Base-by-base conservation (phyloP, 2,113 vertebrate genomes). In the Mandrillus leucophaeus region DNA sequence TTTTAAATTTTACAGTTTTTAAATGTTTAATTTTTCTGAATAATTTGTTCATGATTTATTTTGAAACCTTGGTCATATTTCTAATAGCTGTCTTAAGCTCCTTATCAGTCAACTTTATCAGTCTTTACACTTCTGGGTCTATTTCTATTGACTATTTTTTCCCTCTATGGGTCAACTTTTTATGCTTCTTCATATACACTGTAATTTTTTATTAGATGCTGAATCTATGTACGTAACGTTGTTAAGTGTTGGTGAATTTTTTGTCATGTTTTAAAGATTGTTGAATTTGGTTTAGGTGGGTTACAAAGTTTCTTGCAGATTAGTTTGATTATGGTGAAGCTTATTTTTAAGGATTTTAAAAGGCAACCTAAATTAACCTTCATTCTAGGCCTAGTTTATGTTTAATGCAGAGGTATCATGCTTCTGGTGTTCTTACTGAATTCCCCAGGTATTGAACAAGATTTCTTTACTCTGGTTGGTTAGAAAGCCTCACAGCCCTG, bases 321-420 rank as follows among this genome's bases (percentile, higher is more conserved):
- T 40, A 95, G 2, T 40, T 85, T 87, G 55, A 61, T 72, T 83
- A n/a, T 90, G 76, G 81, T 78, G 35, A 78, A 16, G 10, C 9
- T 92, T 96, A 88, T 79, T 85, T 80, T 75, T 50, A 84, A 85
- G 45, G 75, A 45, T 95, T 43, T n/a, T 14, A 35, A 85, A 79
- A 57, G 70, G 11, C 61, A 55, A 45, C 17, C 9, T 66, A 89
- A 48, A 7, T 0, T 66, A 82, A 7, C 35, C 27, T 82, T 87
- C 81, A 48, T 20, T 84, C 20, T 82, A 18, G 20, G 22, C 10
- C n/a, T 45, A 72, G 32, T 43, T 79, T 83, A 23, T 25, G 72
- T 22, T 90, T 87, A 35, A 32, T 80, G 52, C 11, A 61, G 1
- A 93, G 43, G 6, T 20, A 18, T 72, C 25, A 45, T 16, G 13